Conservation (phyloP, 2,797 vertebrate genomes). For the Microhierax caerulescens region DNA sequence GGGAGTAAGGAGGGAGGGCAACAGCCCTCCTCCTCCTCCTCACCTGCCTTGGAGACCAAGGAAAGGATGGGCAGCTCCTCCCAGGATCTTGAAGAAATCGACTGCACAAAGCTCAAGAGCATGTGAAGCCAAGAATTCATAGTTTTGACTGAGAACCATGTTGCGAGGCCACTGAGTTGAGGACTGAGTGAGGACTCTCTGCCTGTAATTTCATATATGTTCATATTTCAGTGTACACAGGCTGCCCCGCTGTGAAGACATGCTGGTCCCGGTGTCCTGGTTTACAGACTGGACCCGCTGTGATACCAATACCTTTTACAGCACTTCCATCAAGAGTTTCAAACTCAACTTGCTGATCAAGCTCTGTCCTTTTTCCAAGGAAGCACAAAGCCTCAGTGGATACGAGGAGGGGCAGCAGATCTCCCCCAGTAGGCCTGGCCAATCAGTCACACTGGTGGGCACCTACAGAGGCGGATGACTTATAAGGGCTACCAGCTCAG, state of each 20-base stretch:
- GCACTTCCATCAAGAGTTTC: neutral
- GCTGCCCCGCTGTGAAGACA: neutral
- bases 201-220: neutral
- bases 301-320: neutral
- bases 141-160: neutral
- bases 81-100: neutral
- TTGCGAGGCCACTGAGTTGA: neutral
- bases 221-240: neutral
- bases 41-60: neutral
- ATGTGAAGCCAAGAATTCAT: neutral
- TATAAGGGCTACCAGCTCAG: neutral
- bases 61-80: neutral
- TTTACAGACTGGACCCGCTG: neutral
- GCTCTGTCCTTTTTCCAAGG: neutral
- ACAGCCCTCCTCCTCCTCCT: neutral
- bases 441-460: neutral
- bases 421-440: neutral
- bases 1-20: neutral
- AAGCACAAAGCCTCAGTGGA: neutral
- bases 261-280: fast-evolving
- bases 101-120: neutral
- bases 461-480: neutral
- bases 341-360: neutral
- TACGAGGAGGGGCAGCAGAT: neutral
- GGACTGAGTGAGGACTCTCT: neutral